Percentiles rank a stretch among this genome's conserved stretches.
phyloP scores from a whole-genome alignment of 2,888 invertebrate genomes.

The Anagyrus pseudococci region DNA sequence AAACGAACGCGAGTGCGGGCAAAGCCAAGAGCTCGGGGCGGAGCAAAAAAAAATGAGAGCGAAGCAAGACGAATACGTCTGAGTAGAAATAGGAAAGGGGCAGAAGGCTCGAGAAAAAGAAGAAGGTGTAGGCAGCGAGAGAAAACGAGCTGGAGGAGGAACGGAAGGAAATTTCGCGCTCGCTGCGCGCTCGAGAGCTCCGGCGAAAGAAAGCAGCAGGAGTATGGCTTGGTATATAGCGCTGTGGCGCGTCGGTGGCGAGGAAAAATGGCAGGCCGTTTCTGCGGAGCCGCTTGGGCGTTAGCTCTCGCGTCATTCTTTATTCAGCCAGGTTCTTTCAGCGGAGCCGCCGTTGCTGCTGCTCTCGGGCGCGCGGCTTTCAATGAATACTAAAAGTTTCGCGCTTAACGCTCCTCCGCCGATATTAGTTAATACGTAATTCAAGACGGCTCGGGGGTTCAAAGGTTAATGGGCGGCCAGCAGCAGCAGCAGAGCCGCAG shows the following conservation, averaged over 20 bases:
- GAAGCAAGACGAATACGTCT: too few relatives aligned
- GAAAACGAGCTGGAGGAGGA: too few relatives aligned
- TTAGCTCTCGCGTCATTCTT: conserved; percentile 43
- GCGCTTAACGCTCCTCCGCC: conserved; percentile 49
- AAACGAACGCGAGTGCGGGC: too few relatives aligned
- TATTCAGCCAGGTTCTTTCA: conserved; percentile 48
- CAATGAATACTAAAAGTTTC: conserved; percentile 59
- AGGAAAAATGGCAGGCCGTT: conserved; percentile 26
- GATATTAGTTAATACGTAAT: conserved; percentile 61
- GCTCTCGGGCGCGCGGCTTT: conserved; percentile 51
- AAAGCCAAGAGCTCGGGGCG: too few relatives aligned
- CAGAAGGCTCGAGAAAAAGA: conserved; percentile 18
- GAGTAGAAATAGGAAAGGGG: too few relatives aligned
- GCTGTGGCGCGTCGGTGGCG: neutral
- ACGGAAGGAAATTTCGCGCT: conserved; percentile 38
- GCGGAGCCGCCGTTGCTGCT: too few relatives aligned
- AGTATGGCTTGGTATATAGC: too few relatives aligned
- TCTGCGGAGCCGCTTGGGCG: too few relatives aligned
- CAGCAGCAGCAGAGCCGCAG: too few relatives aligned
- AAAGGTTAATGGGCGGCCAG: conserved; percentile 46
- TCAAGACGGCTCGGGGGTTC: conserved; percentile 49
- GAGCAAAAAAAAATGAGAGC: too few relatives aligned
- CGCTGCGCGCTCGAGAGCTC: conserved; percentile 12
- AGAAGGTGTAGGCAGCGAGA: neutral
- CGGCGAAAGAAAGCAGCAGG: neutral